Evolutionary conservation across 2,113 vertebrate species (phyloP).

Genomic region (Halichoeres trimaculatus): DNA sequence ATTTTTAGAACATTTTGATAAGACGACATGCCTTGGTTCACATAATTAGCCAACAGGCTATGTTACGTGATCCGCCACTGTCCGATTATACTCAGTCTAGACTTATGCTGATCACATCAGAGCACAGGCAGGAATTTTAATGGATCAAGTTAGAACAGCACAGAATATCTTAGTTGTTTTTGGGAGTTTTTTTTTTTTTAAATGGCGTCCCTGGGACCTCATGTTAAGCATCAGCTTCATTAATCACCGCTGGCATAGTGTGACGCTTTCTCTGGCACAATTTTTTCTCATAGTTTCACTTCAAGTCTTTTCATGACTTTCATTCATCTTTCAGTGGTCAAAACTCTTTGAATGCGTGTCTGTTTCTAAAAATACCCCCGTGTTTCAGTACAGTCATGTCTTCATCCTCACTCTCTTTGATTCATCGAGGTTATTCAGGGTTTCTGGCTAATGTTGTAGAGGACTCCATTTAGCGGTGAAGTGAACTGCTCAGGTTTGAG

Average conservation of each 20-base stretch:
- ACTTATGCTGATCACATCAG: conserved; percentile 72
- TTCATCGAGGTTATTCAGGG: conserved; percentile 24
- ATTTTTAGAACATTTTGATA: conserved; percentile 75
- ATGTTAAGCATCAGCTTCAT: conserved; percentile 56
- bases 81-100: conserved; percentile 67
- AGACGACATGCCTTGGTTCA: conserved; percentile 72
- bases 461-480: conserved; percentile 12
- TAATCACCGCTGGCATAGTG: conserved; percentile 59
- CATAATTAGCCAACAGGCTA: conserved; percentile 74
- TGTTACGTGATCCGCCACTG: conserved; percentile 72
- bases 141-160: conserved; percentile 53
- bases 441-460: conserved; percentile 32
- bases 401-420: conserved; percentile 26
- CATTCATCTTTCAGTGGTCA: conserved; percentile 37
- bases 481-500: conserved; percentile 3
- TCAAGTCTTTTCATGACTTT: conserved; percentile 30
- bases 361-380: conserved; percentile 45
- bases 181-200: conserved; percentile 58
- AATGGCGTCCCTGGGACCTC: conserved; percentile 59
- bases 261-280: conserved; percentile 27
- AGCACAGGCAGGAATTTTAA: conserved; percentile 69
- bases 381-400: conserved; percentile 31
- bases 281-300: conserved; percentile 62
- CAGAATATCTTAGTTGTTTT: conserved; percentile 55
- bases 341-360: conserved; percentile 34